A percentile compares a stretch with the other conserved stretches of the same genome.
Conservation (phyloP, 2,888 invertebrate species). For the Drosophila anomelani region DNA sequence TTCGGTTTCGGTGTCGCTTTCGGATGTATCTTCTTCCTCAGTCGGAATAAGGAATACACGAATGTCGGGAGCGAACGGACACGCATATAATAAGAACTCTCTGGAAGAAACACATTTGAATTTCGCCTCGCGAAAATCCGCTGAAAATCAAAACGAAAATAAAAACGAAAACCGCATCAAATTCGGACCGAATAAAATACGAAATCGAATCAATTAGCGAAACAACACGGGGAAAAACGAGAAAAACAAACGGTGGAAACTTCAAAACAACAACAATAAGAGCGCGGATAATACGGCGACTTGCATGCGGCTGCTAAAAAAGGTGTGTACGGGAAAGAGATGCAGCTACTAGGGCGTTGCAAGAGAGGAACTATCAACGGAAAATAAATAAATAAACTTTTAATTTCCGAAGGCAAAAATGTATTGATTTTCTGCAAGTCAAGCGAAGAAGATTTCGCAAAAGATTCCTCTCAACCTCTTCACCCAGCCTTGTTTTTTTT, state of each 20-base stretch:
- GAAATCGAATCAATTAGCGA: slow-evolving; percentile 18
- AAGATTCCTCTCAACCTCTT: slow-evolving; percentile 28
- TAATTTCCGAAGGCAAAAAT: slow-evolving; percentile 11
- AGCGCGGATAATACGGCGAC: slow-evolving; percentile 44
- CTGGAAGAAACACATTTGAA: slow-evolving; percentile 31
- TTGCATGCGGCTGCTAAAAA: slow-evolving; percentile 78
- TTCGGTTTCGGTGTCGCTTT: slow-evolving; percentile 31
- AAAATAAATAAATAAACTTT: slow-evolving; percentile 41
- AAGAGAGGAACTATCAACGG: slow-evolving; percentile 3
- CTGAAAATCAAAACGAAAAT: slow-evolving; percentile 51
- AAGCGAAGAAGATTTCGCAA: slow-evolving; percentile 15
- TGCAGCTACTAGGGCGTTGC: background rate
- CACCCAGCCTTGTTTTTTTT: background rate
- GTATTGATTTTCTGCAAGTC: slow-evolving; percentile 31
- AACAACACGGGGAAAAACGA: background rate
- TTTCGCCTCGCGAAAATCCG: slow-evolving; percentile 53
- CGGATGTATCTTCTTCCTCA: slow-evolving; percentile 76
- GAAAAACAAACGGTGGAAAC: slow-evolving; percentile 4
- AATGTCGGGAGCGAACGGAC: slow-evolving; percentile 49
- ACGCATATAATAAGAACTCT: slow-evolving; percentile 48
- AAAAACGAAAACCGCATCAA: slow-evolving; percentile 19
- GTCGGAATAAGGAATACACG: slow-evolving; percentile 79
- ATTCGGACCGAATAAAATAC: slow-evolving; percentile 27
- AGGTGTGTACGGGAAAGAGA: slow-evolving; percentile 65
- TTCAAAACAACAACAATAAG: slow-evolving; percentile 19